Base-by-base conservation (phyloP, 2,113 vertebrate species). In the Penelope pileata region DNA sequence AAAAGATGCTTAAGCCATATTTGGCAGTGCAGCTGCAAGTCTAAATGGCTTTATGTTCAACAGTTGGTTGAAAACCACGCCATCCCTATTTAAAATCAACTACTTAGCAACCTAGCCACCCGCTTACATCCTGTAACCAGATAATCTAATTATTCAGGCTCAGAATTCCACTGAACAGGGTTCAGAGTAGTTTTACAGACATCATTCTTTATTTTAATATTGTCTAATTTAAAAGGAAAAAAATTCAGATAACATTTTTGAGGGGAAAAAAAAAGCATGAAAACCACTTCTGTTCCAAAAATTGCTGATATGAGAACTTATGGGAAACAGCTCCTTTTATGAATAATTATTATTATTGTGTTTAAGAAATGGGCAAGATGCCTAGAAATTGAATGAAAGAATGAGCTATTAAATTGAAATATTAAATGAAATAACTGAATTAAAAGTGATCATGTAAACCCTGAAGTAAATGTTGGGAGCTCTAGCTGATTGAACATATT, bases 381-480 rank as follows among this genome's bases (percentile, higher is more conserved):
- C 96, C 97, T 97, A 96, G 97, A 97, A 97, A 97, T 67, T 86
- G 90, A 96, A 92, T 97, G 94, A 97, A 97, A 96, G 96, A 96
- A 96, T 72, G 80, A 96, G 64, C 86, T 97, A 97, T 97, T 97
- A 97, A 97, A 97, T 97, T 97, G 96, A 97, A 97, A 97, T 97
- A 97, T 97, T 97, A 97, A 97, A 97, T 95, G 84, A 96, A 96
- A 97, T 97, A 97, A 97, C 95, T 97, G 96, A 97, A 97, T 97
- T 97, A 95, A 96, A 96, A 96, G 82, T 79, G 86, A 95, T 97
- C 94, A 58, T 79, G 90, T 96, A 97, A 97, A 91, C 88, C 72
- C 73, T 83, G 81, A 89, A 86, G 68, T 94, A 95, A 96, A 90
- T 92, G 75, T 90, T 94, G 83, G 91, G 90, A 89, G 72, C 83